Evolutionary conservation across 1,140 invertebrate species (phyloP), one percentile per base, ranked within the genome.

Genomic region (Drosophila sucinea): DNA sequence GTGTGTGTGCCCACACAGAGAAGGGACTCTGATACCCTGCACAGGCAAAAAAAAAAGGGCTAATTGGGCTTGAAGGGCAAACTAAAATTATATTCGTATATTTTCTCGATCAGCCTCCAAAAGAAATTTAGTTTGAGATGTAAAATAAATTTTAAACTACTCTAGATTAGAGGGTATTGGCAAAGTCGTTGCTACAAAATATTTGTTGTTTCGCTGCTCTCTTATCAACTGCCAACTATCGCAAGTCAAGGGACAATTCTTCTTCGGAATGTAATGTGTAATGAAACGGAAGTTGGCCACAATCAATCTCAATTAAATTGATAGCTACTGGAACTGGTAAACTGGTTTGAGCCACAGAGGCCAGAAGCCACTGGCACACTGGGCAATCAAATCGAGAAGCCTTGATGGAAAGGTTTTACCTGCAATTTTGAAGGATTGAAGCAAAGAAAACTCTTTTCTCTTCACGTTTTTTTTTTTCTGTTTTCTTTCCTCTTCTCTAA

Each of bases 251-350:
- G 62, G 69, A 55, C 69, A 58, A 71, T 67, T 72, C 78, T 86
- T 86, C 78, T 75, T 67, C 58, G 77, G 78, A 78, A 78, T 86
- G 82, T 67, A 77, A 69, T 73, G 57, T 65, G 70, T 69, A 77
- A 61, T 77, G 74, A 58, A 85, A 86, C 82, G 82, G 82, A 85
- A 85, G 81, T 85, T 63, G 82, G 40, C 66, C 61, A 71, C 82
- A 73, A 85, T 85, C 81, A 85, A 85, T 85, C 81, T 85, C 82
- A 85, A 85, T 85, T 85, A 85, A 85, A 85, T 70, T 85, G 81
- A 84, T 80, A 66, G 81, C 77, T 77, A 73, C 61, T 54, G 70
- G 30, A 70, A 58, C 56, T 56, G 55, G 32, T 33, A 33, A 35
- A 58, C 32, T 23, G 44, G 44, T 25, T 51, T 44, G 41, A 17